Evolutionary conservation across 2,797 vertebrate species (phyloP).

Genomic region (Dendrocincla fuliginosa): DNA sequence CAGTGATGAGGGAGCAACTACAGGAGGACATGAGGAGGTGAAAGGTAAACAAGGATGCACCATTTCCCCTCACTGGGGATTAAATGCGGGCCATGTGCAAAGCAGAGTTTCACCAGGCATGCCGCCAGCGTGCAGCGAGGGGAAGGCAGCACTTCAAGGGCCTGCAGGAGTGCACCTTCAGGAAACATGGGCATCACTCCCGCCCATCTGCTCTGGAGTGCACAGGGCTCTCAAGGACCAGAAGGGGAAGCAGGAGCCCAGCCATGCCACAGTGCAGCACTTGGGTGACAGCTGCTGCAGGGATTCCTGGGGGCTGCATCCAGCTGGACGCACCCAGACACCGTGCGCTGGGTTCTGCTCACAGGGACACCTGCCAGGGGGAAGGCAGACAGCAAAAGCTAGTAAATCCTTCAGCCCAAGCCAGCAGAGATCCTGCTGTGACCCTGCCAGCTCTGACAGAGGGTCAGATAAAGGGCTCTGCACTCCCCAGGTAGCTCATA

Average conservation of each 20-base stretch:
- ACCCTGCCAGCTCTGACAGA: not conserved
- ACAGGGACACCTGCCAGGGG: not conserved
- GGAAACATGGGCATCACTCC: not conserved
- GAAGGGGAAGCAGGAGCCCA: not conserved
- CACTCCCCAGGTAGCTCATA: constrained; percentile 39
- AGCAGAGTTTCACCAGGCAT: not conserved
- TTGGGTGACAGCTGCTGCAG: not conserved
- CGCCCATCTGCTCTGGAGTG: not conserved
- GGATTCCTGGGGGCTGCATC: not conserved
- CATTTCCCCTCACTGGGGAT: accelerated
- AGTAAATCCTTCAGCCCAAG: not conserved
- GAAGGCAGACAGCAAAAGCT: constrained; percentile 20
- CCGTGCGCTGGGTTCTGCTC: not conserved
- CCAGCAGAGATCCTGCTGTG: constrained; percentile 2
- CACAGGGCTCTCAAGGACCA: not conserved
- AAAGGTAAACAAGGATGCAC: not conserved
- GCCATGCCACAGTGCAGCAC: not conserved
- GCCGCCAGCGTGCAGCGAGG: accelerated
- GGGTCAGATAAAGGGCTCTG: constrained; percentile 15
- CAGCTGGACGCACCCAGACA: not conserved
- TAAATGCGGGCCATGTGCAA: accelerated
- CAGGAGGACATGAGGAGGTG: not conserved
- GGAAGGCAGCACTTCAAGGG: not conserved
- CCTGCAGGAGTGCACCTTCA: not conserved
- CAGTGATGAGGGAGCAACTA: not conserved